Evolutionary conservation across 2,113 vertebrate genomes (phyloP).

Genomic region (Speoplatyrhinus poulsoni): DNA sequence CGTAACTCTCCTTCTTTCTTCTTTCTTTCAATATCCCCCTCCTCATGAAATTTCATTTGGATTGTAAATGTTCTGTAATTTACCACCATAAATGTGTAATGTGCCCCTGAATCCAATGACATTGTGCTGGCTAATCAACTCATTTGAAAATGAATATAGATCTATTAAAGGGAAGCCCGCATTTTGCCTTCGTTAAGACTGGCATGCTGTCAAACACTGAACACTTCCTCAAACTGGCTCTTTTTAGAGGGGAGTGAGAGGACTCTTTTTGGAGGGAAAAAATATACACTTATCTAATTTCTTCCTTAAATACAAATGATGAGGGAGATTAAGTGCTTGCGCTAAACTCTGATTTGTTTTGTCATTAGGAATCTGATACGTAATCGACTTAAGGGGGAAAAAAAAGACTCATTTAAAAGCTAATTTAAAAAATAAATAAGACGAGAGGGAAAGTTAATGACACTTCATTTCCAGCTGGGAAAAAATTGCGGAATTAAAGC

Average conservation of each 20-base stretch:
- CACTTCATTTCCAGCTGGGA: slow-evolving; percentile 57
- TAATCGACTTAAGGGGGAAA: slow-evolving; percentile 46
- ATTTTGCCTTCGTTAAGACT: slow-evolving; percentile 75
- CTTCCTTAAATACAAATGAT: slow-evolving; percentile 55
- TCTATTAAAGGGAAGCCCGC: slow-evolving; percentile 79
- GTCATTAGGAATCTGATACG: slow-evolving; percentile 54
- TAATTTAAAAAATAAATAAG: slow-evolving; percentile 43
- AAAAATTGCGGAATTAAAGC: slow-evolving; percentile 58
- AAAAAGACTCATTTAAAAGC: slow-evolving; percentile 53
- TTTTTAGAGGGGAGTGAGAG: slow-evolving; percentile 20
- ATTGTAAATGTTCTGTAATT: slow-evolving; percentile 86
- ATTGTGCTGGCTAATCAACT: slow-evolving; percentile 85
- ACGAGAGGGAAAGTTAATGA: slow-evolving; percentile 59
- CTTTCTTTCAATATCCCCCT: slow-evolving; percentile 78
- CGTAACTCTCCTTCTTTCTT: slow-evolving; percentile 54
- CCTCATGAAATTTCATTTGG: slow-evolving; percentile 85
- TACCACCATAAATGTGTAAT: slow-evolving; percentile 86
- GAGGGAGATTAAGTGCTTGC: slow-evolving; percentile 57
- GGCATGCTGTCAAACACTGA: slow-evolving; percentile 70
- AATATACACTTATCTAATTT: slow-evolving; percentile 54
- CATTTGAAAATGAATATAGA: slow-evolving; percentile 84
- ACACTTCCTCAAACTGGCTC: slow-evolving; percentile 53
- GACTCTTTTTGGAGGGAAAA: slow-evolving; percentile 21
- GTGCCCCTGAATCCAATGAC: slow-evolving; percentile 81
- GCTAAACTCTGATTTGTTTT: slow-evolving; percentile 70